Percentiles rank a stretch among this genome's conserved stretches.
Conservation (phyloP, 2,113 vertebrate species). For the Nibea coibor region DNA sequence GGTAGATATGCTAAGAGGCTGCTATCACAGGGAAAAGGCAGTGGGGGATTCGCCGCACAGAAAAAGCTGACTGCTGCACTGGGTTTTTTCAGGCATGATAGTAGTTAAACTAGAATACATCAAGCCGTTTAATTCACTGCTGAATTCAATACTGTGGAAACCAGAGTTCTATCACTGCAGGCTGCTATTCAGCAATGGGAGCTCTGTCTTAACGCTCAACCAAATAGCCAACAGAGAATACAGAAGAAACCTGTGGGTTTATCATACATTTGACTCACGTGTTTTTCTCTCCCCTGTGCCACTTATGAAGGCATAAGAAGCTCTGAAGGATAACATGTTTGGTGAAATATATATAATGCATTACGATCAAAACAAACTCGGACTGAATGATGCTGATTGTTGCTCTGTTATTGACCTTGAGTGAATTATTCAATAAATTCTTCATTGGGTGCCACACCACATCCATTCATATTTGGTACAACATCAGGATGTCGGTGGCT, state of each 20-base stretch:
- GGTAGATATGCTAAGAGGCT: constrained; percentile 18
- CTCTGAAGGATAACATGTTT: constrained; percentile 1
- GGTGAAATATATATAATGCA: constrained; percentile 19
- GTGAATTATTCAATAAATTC: constrained; percentile 3
- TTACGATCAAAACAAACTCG: not conserved
- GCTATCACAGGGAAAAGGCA: constrained; percentile 32
- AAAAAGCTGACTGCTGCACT: constrained; percentile 1
- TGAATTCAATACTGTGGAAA: constrained; percentile 42
- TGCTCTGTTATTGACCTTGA: not conserved
- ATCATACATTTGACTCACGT: constrained; percentile 36
- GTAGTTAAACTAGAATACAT: constrained; percentile 43
- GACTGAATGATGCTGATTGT: not conserved
- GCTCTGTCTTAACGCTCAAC: constrained; percentile 28
- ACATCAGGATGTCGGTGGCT: not conserved
- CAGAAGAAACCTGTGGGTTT: constrained; percentile 35
- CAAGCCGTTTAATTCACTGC: constrained; percentile 41
- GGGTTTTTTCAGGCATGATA: not conserved
- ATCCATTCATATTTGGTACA: not conserved
- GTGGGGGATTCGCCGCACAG: constrained; percentile 6
- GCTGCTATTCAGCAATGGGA: constrained; percentile 45
- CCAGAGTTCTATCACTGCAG: constrained; percentile 32
- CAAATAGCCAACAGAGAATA: constrained; percentile 42
- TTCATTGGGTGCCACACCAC: not conserved
- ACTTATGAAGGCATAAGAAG: not conserved
- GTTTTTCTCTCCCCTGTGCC: constrained; percentile 14